phyloP scores from a whole-genome alignment of 2,888 invertebrate species.

The Diplazon laetatorius region DNA sequence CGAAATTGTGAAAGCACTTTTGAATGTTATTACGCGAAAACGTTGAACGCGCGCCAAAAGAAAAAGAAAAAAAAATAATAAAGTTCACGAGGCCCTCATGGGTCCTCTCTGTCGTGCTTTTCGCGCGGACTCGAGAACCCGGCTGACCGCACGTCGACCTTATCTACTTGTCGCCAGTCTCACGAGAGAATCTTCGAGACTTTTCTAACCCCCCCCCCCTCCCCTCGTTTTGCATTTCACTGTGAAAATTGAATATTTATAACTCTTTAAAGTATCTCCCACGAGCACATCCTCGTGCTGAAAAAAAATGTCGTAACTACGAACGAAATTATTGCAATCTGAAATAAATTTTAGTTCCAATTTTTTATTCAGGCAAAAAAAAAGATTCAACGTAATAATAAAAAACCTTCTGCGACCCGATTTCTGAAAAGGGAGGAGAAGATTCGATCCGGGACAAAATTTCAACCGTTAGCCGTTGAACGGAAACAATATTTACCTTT shows the following conservation, averaged over 20 bases:
- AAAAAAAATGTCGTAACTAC: neutral
- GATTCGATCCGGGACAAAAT: too few relatives aligned
- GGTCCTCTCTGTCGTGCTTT: slow-evolving; percentile 6
- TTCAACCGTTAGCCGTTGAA: too few relatives aligned
- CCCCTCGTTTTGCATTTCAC: slow-evolving; percentile 1
- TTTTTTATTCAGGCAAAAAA: too few relatives aligned
- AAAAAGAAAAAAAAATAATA: too few relatives aligned
- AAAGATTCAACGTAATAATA: too few relatives aligned
- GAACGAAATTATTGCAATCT: neutral
- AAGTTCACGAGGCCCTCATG: slow-evolving; percentile 16
- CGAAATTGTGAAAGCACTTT: slow-evolving; percentile 9
- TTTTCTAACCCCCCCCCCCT: too few relatives aligned
- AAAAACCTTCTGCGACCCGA: too few relatives aligned
- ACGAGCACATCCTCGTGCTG: neutral
- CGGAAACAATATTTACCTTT: too few relatives aligned
- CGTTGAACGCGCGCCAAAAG: slow-evolving; percentile 32
- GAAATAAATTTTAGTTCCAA: too few relatives aligned
- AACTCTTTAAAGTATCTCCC: neutral
- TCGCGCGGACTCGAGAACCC: slow-evolving; percentile 10
- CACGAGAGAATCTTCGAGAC: slow-evolving; percentile 13
- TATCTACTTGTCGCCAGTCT: slow-evolving; percentile 48
- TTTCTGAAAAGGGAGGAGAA: too few relatives aligned
- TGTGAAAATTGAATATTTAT: slow-evolving; percentile 18
- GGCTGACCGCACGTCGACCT: slow-evolving; percentile 47
- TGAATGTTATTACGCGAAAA: slow-evolving; percentile 42